These are phyloP conservation scores for Pemphredon lugubris DNA, from an alignment of 2,888 invertebrate species.

Conservation along the genomic window DNA sequence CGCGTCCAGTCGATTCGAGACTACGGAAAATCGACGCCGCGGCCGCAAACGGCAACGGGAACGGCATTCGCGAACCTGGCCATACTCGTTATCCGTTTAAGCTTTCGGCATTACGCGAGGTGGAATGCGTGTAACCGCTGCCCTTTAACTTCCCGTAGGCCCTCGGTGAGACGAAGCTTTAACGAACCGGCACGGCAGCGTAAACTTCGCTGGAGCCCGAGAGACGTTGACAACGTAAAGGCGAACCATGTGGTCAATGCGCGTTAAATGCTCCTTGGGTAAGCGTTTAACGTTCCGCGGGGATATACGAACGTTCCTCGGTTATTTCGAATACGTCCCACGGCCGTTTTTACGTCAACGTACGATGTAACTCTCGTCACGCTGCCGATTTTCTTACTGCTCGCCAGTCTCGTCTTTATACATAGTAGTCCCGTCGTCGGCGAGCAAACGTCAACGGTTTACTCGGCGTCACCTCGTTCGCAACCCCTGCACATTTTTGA, in stretches of 20 bases:
- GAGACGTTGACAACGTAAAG: constrained; percentile 62
- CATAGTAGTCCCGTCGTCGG: constrained; percentile 18
- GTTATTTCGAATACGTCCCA: constrained; percentile 64
- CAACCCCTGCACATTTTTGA: too few species aligned
- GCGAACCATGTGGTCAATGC: constrained; percentile 65
- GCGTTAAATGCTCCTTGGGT: constrained; percentile 52
- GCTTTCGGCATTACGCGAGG: constrained; percentile 49
- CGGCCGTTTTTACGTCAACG: constrained; percentile 57
- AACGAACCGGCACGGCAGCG: constrained; percentile 53
- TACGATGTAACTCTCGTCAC: constrained; percentile 48
- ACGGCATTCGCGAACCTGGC: constrained; percentile 11
- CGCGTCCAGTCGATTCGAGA: too few species aligned
- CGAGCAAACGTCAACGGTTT: background rate
- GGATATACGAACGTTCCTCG: constrained; percentile 60
- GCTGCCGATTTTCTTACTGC: constrained; percentile 13
- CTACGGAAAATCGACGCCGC: constrained; percentile 17
- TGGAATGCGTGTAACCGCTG: constrained; percentile 56
- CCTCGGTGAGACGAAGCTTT: constrained; percentile 41
- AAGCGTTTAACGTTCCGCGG: constrained; percentile 61
- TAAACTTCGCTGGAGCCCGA: constrained; percentile 37
- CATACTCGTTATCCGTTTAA: constrained; percentile 43
- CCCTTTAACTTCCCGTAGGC: constrained; percentile 48
- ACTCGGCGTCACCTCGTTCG: too few species aligned
- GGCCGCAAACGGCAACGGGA: too few species aligned
- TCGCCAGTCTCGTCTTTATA: constrained; percentile 17